phyloP scores from a whole-genome alignment of 1,140 invertebrate genomes.

The Heliconius eleuchia region DNA sequence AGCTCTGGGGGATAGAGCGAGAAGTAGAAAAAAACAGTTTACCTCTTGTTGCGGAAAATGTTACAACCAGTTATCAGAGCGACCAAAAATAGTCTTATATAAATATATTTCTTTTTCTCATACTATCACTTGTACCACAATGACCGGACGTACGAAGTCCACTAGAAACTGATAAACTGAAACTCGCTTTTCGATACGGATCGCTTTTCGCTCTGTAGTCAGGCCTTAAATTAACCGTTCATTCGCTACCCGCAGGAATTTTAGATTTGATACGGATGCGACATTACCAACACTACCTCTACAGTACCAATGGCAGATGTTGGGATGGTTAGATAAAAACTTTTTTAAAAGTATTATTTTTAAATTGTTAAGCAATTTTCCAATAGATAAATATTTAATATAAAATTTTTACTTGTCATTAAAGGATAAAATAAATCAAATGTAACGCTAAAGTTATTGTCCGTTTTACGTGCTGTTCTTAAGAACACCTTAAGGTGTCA shows the following conservation, averaged over 20 bases:
- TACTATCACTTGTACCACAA: constrained; percentile 36
- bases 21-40: too few species aligned
- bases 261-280: constrained; percentile 73
- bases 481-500: too few species aligned
- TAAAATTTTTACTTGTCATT: too few species aligned
- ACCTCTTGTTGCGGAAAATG: too few species aligned
- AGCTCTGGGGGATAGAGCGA: too few species aligned
- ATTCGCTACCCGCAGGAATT: constrained; percentile 62
- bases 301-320: not conserved
- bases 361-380: too few species aligned
- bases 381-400: too few species aligned
- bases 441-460: too few species aligned
- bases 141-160: constrained; percentile 62
- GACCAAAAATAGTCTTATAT: too few species aligned
- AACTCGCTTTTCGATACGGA: constrained; percentile 69
- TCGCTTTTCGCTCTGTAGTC: constrained; percentile 57
- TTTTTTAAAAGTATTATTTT: not conserved
- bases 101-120: not conserved
- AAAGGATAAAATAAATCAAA: too few species aligned
- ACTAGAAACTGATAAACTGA: constrained; percentile 77
- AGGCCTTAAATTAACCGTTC: constrained; percentile 75
- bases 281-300: constrained; percentile 40
- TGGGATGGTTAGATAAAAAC: not conserved
- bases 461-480: too few species aligned
- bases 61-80: too few species aligned